phyloP scores from a whole-genome alignment of 2,797 vertebrate genomes.

The Craterocephalus amniculus region DNA sequence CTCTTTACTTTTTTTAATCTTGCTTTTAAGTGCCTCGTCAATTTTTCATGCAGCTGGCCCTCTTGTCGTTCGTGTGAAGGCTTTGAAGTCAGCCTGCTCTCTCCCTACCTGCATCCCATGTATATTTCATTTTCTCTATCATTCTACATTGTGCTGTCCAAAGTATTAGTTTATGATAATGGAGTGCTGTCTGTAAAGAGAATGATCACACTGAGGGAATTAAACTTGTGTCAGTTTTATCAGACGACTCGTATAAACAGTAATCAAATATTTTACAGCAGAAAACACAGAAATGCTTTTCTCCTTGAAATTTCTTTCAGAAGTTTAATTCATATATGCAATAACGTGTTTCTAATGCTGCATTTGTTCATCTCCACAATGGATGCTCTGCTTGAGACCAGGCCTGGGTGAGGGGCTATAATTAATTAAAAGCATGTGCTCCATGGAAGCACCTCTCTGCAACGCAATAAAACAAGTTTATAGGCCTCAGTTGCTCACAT shows the following conservation, averaged over 20 bases:
- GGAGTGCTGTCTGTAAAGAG: neutral
- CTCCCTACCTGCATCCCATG: conserved; percentile 72
- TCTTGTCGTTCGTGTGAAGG: conserved; percentile 72
- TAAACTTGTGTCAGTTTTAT: conserved; percentile 9
- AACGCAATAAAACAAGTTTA: conserved; percentile 83
- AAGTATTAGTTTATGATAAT: conserved; percentile 36
- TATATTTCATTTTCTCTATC: conserved; percentile 75
- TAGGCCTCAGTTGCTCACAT: conserved; percentile 73
- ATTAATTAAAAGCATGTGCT: conserved; percentile 83
- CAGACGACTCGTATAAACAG: neutral
- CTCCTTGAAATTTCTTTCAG: conserved; percentile 21
- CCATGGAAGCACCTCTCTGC: conserved; percentile 66
- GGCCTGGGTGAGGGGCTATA: conserved; percentile 47
- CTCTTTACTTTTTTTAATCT: conserved; percentile 75
- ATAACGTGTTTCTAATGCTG: conserved; percentile 17
- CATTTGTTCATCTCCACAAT: conserved; percentile 42
- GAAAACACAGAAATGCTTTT: conserved; percentile 1
- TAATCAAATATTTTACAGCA: conserved; percentile 20
- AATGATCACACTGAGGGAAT: conserved; percentile 8
- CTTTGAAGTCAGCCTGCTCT: conserved; percentile 79
- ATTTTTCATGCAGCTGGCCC: conserved; percentile 75
- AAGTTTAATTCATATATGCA: conserved; percentile 24
- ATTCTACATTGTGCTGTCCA: conserved; percentile 22
- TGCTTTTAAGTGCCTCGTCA: conserved; percentile 79
- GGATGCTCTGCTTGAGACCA: conserved; percentile 17